Evolutionary conservation across 2,888 invertebrate species (phyloP).

Genomic region (Diaperis boleti): DNA sequence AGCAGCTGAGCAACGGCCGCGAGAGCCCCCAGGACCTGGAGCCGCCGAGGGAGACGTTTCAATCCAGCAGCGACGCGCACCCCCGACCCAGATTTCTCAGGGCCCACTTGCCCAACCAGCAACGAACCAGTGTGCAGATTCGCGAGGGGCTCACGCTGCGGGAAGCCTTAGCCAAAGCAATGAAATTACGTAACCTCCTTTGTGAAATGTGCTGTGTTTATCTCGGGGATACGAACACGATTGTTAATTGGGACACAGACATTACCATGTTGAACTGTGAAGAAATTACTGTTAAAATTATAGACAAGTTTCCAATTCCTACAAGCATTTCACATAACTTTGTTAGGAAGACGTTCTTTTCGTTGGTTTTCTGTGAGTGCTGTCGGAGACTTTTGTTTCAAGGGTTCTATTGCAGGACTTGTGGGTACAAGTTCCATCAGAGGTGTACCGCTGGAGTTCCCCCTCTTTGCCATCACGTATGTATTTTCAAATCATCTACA

Average conservation of each 20-base stretch:
- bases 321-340: slow-evolving; percentile 96
- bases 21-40: slow-evolving; percentile 65
- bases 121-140: slow-evolving; percentile 91
- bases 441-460: slow-evolving; percentile 92
- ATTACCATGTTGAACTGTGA: slow-evolving; percentile 88
- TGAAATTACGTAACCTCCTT: slow-evolving; percentile 89
- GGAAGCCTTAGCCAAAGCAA: slow-evolving; percentile 91
- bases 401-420: slow-evolving; percentile 97
- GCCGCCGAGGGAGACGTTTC: background rate
- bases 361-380: slow-evolving; percentile 96
- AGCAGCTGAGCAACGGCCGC: slow-evolving; percentile 72
- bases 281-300: slow-evolving; percentile 89
- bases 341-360: slow-evolving; percentile 96
- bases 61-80: slow-evolving; percentile 39
- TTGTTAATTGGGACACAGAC: slow-evolving; percentile 94
- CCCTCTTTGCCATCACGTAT: slow-evolving; percentile 86
- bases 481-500: slow-evolving; percentile 32
- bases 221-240: slow-evolving; percentile 72
- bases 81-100: slow-evolving; percentile 80
- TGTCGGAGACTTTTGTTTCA: slow-evolving; percentile 94
- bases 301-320: slow-evolving; percentile 88
- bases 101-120: slow-evolving; percentile 94
- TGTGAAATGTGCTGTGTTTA: slow-evolving; percentile 93
- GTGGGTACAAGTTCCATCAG: slow-evolving; percentile 97
- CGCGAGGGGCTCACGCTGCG: slow-evolving; percentile 85